Percentiles rank a stretch among this genome's conserved stretches.
Conservation (phyloP, 1,140 invertebrate genomes). For the Vanessa tameamea region DNA sequence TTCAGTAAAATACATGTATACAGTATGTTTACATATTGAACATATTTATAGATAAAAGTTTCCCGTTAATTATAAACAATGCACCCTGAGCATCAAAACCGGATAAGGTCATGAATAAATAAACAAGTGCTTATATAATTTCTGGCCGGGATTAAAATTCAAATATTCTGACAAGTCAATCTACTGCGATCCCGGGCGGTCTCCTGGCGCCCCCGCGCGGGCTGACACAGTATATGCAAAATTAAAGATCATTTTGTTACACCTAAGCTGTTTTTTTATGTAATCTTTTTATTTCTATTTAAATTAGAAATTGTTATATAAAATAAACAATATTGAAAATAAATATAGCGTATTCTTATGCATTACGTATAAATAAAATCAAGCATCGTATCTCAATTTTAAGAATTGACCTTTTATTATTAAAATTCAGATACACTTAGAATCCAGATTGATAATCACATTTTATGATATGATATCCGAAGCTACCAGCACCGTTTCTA, state of each 20-base stretch:
- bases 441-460: too few relatives aligned
- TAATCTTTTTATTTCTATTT: neutral
- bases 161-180: slow-evolving; percentile 82
- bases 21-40: neutral
- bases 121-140: slow-evolving; percentile 73
- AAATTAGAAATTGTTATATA: neutral
- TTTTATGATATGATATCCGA: too few relatives aligned
- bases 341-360: too few relatives aligned
- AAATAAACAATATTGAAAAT: too few relatives aligned
- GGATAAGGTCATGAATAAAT: slow-evolving; percentile 66
- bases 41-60: neutral
- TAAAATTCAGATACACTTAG: too few relatives aligned
- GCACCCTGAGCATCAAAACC: slow-evolving; percentile 41
- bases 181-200: slow-evolving; percentile 65
- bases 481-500: too few relatives aligned
- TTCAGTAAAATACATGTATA: neutral
- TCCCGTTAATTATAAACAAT: slow-evolving; percentile 38
- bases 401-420: too few relatives aligned
- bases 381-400: too few relatives aligned
- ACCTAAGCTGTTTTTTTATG: neutral
- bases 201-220: slow-evolving; percentile 48
- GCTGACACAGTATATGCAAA: slow-evolving; percentile 24
- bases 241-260: slow-evolving; percentile 20
- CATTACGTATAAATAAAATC: too few relatives aligned
- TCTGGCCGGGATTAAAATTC: slow-evolving; percentile 79